Evolutionary conservation across 2,113 vertebrate genomes (phyloP).

Genomic region (Proteles cristata): DNA sequence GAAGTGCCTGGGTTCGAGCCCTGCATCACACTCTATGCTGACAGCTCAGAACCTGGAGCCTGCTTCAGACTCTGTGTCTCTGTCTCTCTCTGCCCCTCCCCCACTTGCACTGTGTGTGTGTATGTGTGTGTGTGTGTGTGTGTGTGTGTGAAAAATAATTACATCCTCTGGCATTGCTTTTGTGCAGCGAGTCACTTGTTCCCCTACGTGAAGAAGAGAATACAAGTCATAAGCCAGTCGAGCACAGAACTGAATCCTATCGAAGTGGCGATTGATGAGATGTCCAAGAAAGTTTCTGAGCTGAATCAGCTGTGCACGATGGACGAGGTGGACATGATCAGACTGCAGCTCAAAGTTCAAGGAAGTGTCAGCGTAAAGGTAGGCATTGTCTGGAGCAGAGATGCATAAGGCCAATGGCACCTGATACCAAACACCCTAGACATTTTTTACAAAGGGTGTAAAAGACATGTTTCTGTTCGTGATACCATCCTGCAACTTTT

Average conservation of each 20-base stretch:
- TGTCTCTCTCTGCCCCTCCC: too few relatives aligned
- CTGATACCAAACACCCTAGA: accelerated
- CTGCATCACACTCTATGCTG: too few relatives aligned
- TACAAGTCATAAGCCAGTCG: conserved; percentile 96
- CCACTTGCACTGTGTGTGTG: too few relatives aligned
- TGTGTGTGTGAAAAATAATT: too few relatives aligned
- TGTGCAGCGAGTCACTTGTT: conserved; percentile 93
- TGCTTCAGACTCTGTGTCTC: too few relatives aligned
- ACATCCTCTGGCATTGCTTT: not conserved
- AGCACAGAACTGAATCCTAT: conserved; percentile 98
- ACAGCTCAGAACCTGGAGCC: too few relatives aligned
- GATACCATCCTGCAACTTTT: not conserved
- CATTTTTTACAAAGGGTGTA: not conserved
- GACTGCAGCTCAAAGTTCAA: conserved; percentile 98
- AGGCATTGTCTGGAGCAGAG: accelerated
- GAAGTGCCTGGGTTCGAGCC: too few relatives aligned
- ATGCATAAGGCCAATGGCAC: accelerated
- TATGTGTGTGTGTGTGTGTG: too few relatives aligned
- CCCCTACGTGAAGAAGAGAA: conserved; percentile 97
- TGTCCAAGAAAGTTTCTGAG: conserved; percentile 97
- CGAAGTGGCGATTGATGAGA: conserved; percentile 99
- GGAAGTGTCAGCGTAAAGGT: conserved; percentile 98
- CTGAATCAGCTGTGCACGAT: conserved; percentile 97
- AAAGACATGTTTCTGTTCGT: not conserved
- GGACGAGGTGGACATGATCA: conserved; percentile 99